Evolutionary conservation across 1,140 invertebrate genomes (phyloP).

Genomic region (Aradophagus sp.): DNA sequence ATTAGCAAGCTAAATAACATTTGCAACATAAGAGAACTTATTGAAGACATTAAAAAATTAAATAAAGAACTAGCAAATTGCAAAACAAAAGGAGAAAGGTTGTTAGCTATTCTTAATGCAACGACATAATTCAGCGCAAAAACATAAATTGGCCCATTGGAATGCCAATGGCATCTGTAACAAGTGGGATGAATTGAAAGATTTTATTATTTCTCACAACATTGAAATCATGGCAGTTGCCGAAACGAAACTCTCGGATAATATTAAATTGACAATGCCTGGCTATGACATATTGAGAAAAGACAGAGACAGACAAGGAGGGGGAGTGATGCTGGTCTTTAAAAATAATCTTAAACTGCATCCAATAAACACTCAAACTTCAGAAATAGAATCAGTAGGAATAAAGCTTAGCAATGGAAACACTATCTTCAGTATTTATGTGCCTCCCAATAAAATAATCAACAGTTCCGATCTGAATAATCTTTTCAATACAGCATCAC

Average conservation of each 20-base stretch:
- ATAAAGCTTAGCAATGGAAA: slow-evolving; percentile 36
- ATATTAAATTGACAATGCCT: slow-evolving; percentile 7
- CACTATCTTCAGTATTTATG: slow-evolving; percentile 23
- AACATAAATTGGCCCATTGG: slow-evolving; percentile 9
- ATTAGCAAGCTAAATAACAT: not conserved
- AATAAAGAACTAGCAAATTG: not conserved
- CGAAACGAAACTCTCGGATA: slow-evolving; percentile 41
- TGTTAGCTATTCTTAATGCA: not conserved
- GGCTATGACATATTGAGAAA: slow-evolving; percentile 28
- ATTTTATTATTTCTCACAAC: slow-evolving; percentile 23
- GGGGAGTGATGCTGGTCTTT: slow-evolving; percentile 17
- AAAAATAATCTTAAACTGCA: slow-evolving; percentile 12
- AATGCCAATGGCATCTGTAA: slow-evolving; percentile 14
- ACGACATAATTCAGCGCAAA: not conserved
- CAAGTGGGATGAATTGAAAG: slow-evolving; percentile 39
- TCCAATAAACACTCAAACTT: slow-evolving; percentile 6
- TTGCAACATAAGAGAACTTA: slow-evolving; percentile 5
- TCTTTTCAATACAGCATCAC: slow-evolving; percentile 19
- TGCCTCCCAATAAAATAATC: slow-evolving; percentile 21
- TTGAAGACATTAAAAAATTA: slow-evolving; percentile 2
- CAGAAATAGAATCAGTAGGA: slow-evolving; percentile 19
- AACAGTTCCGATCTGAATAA: slow-evolving; percentile 15
- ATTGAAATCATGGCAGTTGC: slow-evolving; percentile 44
- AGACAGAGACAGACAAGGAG: slow-evolving; percentile 34
- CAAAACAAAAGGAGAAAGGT: slow-evolving; percentile 4